Base-by-base conservation (phyloP, 2,888 invertebrate species). In the Conistra vaccinii region DNA sequence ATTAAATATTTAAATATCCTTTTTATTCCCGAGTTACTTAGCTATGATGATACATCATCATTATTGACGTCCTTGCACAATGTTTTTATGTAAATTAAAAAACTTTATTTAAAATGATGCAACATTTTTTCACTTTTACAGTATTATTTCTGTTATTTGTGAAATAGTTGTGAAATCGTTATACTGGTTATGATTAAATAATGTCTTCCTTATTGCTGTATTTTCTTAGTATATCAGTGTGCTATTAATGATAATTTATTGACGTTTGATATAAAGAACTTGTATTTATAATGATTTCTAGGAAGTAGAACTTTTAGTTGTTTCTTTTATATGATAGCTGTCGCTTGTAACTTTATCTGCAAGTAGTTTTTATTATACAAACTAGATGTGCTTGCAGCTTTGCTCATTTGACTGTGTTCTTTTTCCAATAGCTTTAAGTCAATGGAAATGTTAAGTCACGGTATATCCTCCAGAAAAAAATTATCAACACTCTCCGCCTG, bases 101-200 rank as follows among this genome's bases (percentile, higher is more conserved):
- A 35, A 42, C 1, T 3, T 62, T 23, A 42, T 39, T 42, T 26
- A 69, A 35, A 65, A 73, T 80, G 63, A 67, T 79, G 78, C 68
- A 84, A 86, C 61, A 67, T 35, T 84, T 65, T 53, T 26, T 2
- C 14, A 32, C 1, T 35, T 58, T 57, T 48, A 14, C 26, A 23
- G 14, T 39, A 9, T 53, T 73, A 68, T 78, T 76, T 73, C 73
- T 29, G 32, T 45, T 74, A 60, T 69, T 73, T 85, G 82, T 73
- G 84, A 74, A 85, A 85, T 85, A 58, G 39, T 79, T 57, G 58
- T 67, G 78, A 61, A 84, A 83, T 75, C 14, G 0, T 32, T 6
- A 69, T 7, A 58, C 35, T 45, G 32, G 65, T 42, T 71, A 17
- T 58, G 45, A 39, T 71, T 29, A 65, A 42, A n/a, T 48, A 35